Evolutionary conservation across 2,113 vertebrate species (phyloP).

Genomic region (Balaenoptera acutorostrata): DNA sequence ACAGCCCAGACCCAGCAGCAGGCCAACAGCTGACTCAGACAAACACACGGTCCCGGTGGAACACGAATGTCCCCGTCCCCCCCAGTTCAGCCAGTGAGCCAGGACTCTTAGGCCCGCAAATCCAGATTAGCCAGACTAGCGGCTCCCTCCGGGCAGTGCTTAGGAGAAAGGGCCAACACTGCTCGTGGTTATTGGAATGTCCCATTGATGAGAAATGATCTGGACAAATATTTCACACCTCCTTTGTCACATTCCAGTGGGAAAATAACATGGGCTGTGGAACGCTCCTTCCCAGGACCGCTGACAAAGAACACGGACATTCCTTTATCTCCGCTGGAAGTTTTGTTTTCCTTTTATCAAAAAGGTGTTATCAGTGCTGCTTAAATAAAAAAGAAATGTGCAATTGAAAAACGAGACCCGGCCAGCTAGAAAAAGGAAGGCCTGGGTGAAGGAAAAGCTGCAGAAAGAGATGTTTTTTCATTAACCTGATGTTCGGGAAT

Average conservation of each 20-base stretch:
- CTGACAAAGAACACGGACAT: background rate
- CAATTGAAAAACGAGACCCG: fast-evolving
- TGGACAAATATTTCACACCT: background rate
- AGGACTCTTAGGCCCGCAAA: background rate
- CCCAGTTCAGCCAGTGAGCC: background rate
- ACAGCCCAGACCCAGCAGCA: background rate
- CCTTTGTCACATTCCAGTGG: background rate
- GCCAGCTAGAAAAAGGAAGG: background rate
- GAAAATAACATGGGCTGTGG: background rate
- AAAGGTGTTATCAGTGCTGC: background rate
- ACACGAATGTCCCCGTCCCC: fast-evolving
- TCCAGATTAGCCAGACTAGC: background rate
- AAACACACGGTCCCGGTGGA: background rate
- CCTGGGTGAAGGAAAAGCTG: fast-evolving
- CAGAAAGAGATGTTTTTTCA: background rate
- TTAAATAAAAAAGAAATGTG: background rate
- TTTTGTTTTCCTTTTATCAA: background rate
- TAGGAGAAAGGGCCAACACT: fast-evolving
- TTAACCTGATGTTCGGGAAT: fast-evolving
- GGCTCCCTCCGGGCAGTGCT: background rate
- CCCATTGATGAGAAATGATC: background rate
- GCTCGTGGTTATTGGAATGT: background rate
- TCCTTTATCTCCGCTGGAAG: background rate
- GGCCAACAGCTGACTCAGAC: no score
- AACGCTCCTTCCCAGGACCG: background rate